Percentiles rank a stretch among this genome's conserved stretches.
Conservation (phyloP, 2,797 vertebrate genomes). For the Pseudochirops corinnae region DNA sequence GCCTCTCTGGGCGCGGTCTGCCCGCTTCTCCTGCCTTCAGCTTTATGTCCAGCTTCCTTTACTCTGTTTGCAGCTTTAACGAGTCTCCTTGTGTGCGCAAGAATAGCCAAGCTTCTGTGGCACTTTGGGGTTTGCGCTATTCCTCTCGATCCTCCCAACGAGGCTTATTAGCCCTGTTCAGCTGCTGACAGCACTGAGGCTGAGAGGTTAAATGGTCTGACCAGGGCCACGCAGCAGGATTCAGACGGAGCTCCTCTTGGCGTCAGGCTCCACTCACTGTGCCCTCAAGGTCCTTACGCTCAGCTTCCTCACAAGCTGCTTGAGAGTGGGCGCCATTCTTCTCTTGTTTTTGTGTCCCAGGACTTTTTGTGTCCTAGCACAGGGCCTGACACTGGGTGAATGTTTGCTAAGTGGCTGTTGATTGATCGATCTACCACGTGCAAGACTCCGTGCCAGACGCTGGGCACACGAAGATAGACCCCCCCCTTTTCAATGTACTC, state of each 20-base stretch:
- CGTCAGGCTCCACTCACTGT: not conserved
- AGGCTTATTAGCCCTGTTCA: not conserved
- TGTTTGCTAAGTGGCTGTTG: not conserved
- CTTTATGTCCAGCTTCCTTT: not conserved
- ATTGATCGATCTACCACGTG: not conserved
- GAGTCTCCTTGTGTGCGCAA: not conserved
- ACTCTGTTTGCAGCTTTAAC: not conserved
- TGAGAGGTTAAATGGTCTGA: not conserved
- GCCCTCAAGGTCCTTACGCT: not conserved
- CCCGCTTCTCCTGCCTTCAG: not conserved
- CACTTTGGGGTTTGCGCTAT: not conserved
- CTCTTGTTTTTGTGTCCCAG: too few species aligned
- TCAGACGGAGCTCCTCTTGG: not conserved
- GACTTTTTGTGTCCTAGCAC: not conserved
- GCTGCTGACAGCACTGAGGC: not conserved
- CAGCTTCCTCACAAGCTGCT: not conserved
- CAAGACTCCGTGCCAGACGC: not conserved
- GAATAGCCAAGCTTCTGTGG: not conserved
- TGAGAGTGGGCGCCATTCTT: not conserved
- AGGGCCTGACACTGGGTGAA: not conserved
- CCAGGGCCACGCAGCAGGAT: not conserved
- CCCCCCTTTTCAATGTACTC: not conserved
- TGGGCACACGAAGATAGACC: not conserved
- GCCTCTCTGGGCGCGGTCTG: not conserved
- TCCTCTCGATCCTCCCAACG: not conserved